Conservation (phyloP, 2,888 invertebrate genomes). For the Hydroisotoma schaefferi region DNA sequence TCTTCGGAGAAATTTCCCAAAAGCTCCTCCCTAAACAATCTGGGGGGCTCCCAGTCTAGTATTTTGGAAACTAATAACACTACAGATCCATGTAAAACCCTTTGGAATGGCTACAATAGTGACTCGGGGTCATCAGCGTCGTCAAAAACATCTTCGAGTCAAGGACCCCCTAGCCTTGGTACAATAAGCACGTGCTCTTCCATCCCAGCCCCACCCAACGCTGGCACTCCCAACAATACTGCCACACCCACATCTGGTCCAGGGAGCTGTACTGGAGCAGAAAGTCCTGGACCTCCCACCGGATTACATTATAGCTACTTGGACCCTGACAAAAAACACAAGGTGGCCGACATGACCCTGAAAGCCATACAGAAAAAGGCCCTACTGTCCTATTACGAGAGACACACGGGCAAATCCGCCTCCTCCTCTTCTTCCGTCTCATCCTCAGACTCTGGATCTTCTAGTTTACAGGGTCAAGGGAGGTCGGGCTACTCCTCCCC, state of each 20-base stretch:
- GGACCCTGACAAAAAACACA: slow-evolving; percentile 69
- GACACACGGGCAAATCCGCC: slow-evolving; percentile 56
- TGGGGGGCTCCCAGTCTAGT: slow-evolving; percentile 5
- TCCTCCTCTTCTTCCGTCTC: slow-evolving; percentile 21
- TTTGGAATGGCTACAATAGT: slow-evolving; percentile 30
- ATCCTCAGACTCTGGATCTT: not conserved
- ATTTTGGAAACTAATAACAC: slow-evolving; percentile 2
- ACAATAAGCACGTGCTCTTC: too few relatives aligned
- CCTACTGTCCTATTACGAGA: slow-evolving; percentile 72
- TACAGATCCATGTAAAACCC: slow-evolving; percentile 27
- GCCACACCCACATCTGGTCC: not conserved
- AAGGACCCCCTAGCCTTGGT: slow-evolving; percentile 16
- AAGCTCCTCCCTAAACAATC: slow-evolving; percentile 29
- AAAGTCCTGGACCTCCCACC: slow-evolving; percentile 1
- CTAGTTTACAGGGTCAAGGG: not conserved
- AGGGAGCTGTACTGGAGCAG: not conserved
- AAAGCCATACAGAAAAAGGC: slow-evolving; percentile 81
- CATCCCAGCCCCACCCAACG: not conserved
- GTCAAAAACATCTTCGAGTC: not conserved
- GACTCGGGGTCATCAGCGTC: too few relatives aligned
- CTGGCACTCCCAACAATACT: not conserved
- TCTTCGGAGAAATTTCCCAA: slow-evolving; percentile 26
- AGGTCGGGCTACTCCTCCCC: not conserved
- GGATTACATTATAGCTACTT: slow-evolving; percentile 63
- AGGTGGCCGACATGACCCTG: slow-evolving; percentile 65